These are phyloP conservation scores for Oryzias dopingdopingensis DNA, from an alignment of 2,797 vertebrate genomes.

Conservation along the genomic window DNA sequence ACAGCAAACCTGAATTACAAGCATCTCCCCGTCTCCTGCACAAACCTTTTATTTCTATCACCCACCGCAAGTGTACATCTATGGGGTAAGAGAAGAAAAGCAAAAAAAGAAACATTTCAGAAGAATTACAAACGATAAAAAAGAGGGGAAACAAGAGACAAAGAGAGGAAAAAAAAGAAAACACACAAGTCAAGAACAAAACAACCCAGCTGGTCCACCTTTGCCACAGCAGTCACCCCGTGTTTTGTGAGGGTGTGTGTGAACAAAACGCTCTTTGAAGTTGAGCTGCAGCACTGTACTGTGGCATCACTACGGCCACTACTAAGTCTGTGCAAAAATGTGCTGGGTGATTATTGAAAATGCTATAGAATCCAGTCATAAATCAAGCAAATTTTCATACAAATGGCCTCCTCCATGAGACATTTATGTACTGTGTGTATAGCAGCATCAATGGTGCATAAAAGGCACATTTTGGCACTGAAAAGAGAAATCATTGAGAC, in stretches of 20 bases:
- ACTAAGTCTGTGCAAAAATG: slow-evolving; percentile 81
- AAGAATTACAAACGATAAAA: slow-evolving; percentile 53
- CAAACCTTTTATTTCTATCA: slow-evolving; percentile 43
- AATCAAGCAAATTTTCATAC: slow-evolving; percentile 81
- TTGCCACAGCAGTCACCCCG: slow-evolving; percentile 76
- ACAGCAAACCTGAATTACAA: slow-evolving; percentile 63
- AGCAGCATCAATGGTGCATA: slow-evolving; percentile 64
- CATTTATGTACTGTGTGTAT: slow-evolving; percentile 70
- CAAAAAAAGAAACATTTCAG: slow-evolving; percentile 42
- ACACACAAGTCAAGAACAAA: slow-evolving; percentile 70
- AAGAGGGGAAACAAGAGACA: slow-evolving; percentile 40
- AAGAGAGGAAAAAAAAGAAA: slow-evolving; percentile 17
- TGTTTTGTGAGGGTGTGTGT: slow-evolving; percentile 73
- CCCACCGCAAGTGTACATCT: slow-evolving; percentile 70
- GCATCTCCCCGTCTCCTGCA: slow-evolving; percentile 40
- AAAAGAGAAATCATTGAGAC: slow-evolving; percentile 71
- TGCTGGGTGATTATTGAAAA: slow-evolving; percentile 73
- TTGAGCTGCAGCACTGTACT: slow-evolving; percentile 76
- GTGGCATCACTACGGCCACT: slow-evolving; percentile 81
- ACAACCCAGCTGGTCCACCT: slow-evolving; percentile 79
- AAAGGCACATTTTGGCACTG: slow-evolving; percentile 72
- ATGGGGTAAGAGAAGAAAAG: slow-evolving; percentile 44
- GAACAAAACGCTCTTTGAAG: slow-evolving; percentile 81
- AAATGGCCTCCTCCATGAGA: slow-evolving; percentile 69
- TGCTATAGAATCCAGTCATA: slow-evolving; percentile 76